These are phyloP conservation scores for Varanus salvator DNA, from an alignment of 2,113 vertebrate genomes.

Conservation along the genomic window DNA sequence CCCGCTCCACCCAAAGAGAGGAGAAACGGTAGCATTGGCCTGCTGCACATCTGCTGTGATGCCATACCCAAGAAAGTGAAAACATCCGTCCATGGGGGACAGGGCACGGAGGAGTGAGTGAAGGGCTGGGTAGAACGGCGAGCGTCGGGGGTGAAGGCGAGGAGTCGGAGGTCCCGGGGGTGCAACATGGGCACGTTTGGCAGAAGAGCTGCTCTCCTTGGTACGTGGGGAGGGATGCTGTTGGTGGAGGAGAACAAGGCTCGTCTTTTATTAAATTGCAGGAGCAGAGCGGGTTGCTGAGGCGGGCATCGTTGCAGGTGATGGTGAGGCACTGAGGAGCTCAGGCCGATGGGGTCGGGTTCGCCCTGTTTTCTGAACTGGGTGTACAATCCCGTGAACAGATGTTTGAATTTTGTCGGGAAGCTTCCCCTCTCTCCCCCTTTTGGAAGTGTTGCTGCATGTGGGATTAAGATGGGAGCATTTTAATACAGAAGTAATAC, in stretches of 20 bases:
- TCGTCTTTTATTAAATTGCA: not conserved
- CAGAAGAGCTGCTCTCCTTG: not conserved
- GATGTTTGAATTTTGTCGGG: not conserved
- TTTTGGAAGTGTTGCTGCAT: not conserved
- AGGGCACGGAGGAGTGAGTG: too few species aligned
- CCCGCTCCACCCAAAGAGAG: not conserved
- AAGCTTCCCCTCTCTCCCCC: not conserved
- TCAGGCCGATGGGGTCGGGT: not conserved
- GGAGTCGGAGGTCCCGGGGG: not conserved
- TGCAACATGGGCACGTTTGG: constrained; percentile 8
- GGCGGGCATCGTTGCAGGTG: not conserved
- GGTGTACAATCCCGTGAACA: not conserved
- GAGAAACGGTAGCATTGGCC: not conserved
- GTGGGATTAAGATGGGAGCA: not conserved
- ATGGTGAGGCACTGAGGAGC: too few species aligned
- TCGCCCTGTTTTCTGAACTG: not conserved
- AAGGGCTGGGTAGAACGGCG: not conserved
- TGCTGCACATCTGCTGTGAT: not conserved
- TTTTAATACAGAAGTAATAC: too few species aligned
- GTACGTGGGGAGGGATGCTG: not conserved
- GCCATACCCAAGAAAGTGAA: not conserved
- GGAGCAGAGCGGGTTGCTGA: not conserved
- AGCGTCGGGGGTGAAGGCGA: not conserved
- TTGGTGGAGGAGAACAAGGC: too few species aligned
- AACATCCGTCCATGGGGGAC: not conserved